Evolutionary conservation across 2,888 invertebrate species (phyloP).

Genomic region (Andrena flavipes): DNA sequence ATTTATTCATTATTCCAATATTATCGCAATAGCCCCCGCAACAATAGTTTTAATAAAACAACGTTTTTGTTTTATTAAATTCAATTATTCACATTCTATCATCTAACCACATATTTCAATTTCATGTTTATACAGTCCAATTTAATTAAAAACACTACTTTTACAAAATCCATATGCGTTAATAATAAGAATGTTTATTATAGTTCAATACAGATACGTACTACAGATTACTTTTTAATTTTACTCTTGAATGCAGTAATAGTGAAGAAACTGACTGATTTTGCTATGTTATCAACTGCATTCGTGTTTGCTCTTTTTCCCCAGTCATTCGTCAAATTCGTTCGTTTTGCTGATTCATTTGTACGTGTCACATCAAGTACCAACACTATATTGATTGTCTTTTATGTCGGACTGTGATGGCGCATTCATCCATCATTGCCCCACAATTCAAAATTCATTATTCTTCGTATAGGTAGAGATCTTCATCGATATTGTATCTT

Average conservation of each 20-base stretch:
- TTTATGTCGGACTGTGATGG: slow-evolving; percentile 8
- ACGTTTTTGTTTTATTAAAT: too few species aligned
- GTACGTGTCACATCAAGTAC: slow-evolving; percentile 21
- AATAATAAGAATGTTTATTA: background rate
- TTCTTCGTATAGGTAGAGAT: slow-evolving; percentile 1
- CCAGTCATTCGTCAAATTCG: slow-evolving; percentile 29
- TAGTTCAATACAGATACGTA: background rate
- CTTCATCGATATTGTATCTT: background rate
- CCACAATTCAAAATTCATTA: slow-evolving; percentile 2
- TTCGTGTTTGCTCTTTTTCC: background rate
- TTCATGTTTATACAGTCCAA: too few species aligned
- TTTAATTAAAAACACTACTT: background rate
- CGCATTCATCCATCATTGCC: slow-evolving; percentile 25
- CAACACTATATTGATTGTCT: slow-evolving; percentile 20
- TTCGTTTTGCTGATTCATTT: slow-evolving; percentile 13
- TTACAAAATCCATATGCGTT: background rate
- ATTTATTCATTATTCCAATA: background rate
- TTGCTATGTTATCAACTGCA: background rate
- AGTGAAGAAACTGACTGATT: background rate
- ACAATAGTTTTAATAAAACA: too few species aligned
- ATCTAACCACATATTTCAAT: too few species aligned
- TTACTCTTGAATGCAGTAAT: background rate
- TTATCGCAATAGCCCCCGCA: background rate
- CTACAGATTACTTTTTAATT: background rate
- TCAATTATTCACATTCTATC: too few species aligned